phyloP scores from a whole-genome alignment of 2,888 invertebrate genomes.

The Dusona sp. region DNA sequence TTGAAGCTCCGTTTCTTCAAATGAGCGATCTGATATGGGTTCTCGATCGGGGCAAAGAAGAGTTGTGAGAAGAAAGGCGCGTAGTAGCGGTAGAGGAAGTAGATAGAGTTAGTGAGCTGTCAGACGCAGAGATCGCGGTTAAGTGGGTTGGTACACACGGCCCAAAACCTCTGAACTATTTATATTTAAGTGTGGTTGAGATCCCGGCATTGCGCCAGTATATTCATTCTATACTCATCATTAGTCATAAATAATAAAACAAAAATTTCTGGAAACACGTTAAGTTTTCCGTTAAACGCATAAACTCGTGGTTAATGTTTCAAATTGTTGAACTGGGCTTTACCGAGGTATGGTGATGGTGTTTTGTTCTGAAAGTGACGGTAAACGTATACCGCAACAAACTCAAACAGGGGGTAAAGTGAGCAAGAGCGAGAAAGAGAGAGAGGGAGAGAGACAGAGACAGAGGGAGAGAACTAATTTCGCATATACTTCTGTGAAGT shows the following conservation, averaged over 20 bases:
- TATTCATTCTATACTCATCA: constrained; percentile 16
- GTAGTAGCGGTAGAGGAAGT: constrained; percentile 17
- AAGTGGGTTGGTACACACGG: constrained; percentile 31
- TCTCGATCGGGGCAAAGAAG: constrained; percentile 10
- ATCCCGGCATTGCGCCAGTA: constrained; percentile 46
- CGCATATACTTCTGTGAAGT: background rate
- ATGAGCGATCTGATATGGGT: background rate
- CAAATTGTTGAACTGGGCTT: constrained; percentile 20
- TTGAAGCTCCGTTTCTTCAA: background rate
- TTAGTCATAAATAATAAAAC: constrained; percentile 55
- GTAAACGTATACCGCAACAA: constrained; percentile 22
- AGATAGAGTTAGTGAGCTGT: constrained; percentile 44
- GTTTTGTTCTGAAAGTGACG: constrained; percentile 41
- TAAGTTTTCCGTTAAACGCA: background rate
- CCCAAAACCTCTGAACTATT: constrained; percentile 41
- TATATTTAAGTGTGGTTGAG: constrained; percentile 41
- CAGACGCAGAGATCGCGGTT: constrained; percentile 32
- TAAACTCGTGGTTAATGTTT: constrained; percentile 32
- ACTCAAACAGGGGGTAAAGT: constrained; percentile 1
- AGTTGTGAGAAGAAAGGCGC: background rate
- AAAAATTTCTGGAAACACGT: constrained; percentile 22
- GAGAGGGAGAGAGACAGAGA: background rate
- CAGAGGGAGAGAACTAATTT: background rate
- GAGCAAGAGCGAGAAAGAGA: background rate
- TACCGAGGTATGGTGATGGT: constrained; percentile 21